These are phyloP conservation scores for Brachyopa scutellaris DNA, from an alignment of 2,888 invertebrate species.

Conservation along the genomic window DNA sequence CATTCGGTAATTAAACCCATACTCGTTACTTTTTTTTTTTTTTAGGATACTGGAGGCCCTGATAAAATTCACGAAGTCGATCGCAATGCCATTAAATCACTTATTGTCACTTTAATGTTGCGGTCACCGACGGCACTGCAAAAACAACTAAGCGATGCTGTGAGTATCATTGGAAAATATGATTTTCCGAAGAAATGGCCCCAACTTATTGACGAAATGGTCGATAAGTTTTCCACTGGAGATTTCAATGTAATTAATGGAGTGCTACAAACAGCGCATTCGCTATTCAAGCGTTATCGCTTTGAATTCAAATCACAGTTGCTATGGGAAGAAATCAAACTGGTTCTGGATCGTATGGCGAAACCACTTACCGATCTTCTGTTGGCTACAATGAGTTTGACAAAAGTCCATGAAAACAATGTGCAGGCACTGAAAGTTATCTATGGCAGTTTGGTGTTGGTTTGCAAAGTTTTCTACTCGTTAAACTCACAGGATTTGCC, in stretches of 20 bases:
- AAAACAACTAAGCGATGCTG: conserved; percentile 96
- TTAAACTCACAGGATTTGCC: conserved; percentile 98
- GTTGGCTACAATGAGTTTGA: conserved; percentile 92
- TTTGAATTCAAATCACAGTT: conserved; percentile 97
- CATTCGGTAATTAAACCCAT: too few species aligned
- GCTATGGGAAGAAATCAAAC: conserved; percentile 98
- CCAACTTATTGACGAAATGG: conserved; percentile 95
- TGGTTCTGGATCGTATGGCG: conserved; percentile 96
- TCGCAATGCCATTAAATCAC: conserved; percentile 89
- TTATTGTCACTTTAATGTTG: conserved; percentile 96
- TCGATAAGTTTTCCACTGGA: conserved; percentile 93
- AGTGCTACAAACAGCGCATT: conserved; percentile 96
- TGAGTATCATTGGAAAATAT: conserved; percentile 96
- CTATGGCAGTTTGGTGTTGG: conserved; percentile 93
- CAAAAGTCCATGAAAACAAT: conserved; percentile 90
- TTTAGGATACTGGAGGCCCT: conserved; percentile 86
- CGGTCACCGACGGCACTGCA: conserved; percentile 95
- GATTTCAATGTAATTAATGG: conserved; percentile 98
- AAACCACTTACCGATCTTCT: conserved; percentile 96
- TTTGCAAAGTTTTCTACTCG: conserved; percentile 98
- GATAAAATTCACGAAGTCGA: conserved; percentile 92
- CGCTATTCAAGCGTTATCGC: conserved; percentile 97
- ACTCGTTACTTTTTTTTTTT: not conserved
- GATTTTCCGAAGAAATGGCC: conserved; percentile 99
- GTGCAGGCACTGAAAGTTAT: conserved; percentile 91